Conservation (phyloP, 2,888 invertebrate species). For the Altica lythri region DNA sequence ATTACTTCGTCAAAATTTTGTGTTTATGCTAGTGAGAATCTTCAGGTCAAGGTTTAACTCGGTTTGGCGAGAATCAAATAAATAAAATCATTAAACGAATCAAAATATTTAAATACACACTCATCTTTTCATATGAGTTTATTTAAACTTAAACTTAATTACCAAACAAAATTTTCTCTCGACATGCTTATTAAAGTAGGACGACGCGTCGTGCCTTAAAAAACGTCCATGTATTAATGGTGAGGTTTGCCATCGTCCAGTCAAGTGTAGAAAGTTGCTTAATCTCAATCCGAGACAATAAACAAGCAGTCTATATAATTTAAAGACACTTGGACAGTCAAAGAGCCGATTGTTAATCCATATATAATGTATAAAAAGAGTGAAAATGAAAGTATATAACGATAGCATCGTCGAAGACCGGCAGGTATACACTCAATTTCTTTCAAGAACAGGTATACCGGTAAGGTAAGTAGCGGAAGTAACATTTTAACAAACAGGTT, state of each 20-base stretch:
- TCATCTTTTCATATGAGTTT: background rate
- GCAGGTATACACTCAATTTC: slow-evolving; percentile 5
- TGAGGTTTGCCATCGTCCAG: background rate
- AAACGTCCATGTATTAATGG: background rate
- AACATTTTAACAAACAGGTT: background rate
- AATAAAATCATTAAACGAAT: background rate
- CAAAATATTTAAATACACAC: background rate
- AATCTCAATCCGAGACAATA: background rate
- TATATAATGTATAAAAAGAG: background rate
- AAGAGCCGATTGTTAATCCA: slow-evolving; percentile 2
- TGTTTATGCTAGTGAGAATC: too few species aligned
- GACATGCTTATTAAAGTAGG: background rate
- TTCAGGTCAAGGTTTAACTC: too few species aligned
- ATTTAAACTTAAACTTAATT: too few species aligned
- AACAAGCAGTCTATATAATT: background rate
- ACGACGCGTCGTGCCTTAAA: background rate
- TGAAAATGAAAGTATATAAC: slow-evolving; percentile 3
- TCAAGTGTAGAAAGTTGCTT: background rate
- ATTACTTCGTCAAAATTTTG: too few species aligned
- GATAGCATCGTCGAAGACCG: too few species aligned
- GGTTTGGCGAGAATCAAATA: too few species aligned
- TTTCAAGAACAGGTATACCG: background rate
- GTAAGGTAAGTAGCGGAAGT: background rate
- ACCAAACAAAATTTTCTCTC: background rate
- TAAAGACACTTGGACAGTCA: background rate